phyloP scores from a whole-genome alignment of 2,113 vertebrate genomes.

The Emydocephalus ijimae region DNA sequence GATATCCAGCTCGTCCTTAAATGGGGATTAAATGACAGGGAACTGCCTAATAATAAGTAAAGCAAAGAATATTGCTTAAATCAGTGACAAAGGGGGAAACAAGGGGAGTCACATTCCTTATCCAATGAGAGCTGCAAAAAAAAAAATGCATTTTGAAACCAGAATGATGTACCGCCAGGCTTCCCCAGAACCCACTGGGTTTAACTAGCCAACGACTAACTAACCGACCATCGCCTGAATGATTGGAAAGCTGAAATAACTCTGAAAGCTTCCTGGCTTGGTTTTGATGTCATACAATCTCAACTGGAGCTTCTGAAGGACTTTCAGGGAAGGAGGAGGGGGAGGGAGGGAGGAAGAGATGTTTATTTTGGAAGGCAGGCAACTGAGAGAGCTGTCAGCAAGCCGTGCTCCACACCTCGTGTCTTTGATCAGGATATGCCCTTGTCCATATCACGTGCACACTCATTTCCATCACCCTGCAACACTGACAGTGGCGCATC shows the following conservation, averaged over 20 bases:
- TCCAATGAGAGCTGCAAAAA: neutral
- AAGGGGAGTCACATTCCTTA: neutral
- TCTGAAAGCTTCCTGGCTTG: neutral
- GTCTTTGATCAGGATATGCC: neutral
- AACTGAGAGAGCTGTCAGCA: neutral
- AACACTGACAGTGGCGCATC: neutral
- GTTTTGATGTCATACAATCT: neutral
- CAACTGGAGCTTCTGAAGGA: neutral
- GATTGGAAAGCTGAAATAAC: neutral
- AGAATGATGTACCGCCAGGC: neutral
- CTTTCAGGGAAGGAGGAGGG: neutral
- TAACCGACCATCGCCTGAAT: neutral
- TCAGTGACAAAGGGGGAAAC: neutral
- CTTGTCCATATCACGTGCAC: neutral
- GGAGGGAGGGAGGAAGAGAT: neutral
- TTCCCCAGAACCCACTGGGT: neutral
- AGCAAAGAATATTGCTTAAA: neutral
- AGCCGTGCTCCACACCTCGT: fast-evolving
- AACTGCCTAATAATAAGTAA: neutral
- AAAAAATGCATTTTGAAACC: neutral
- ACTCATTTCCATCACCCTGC: neutral
- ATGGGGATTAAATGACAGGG: neutral
- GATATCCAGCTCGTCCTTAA: no score
- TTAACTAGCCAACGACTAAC: neutral
- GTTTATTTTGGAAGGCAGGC: neutral